Conservation (phyloP, 2,888 invertebrate species). For the Drosophila antonietae region DNA sequence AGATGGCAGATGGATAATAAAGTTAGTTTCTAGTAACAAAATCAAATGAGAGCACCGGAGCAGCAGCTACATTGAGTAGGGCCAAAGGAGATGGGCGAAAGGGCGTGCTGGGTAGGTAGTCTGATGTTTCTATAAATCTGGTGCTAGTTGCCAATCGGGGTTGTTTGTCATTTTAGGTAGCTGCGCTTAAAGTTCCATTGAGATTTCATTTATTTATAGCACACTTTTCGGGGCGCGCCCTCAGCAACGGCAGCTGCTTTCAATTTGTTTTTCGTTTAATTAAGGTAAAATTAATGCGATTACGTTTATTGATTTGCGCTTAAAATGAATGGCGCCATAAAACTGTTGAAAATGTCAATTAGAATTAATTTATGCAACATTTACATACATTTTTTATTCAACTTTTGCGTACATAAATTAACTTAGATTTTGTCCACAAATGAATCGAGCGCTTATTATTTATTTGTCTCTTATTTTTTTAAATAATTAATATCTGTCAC, state of each 20-base stretch:
- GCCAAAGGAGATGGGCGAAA: neutral
- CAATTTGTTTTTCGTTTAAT: constrained; percentile 56
- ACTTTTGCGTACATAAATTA: constrained; percentile 36
- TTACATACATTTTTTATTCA: constrained; percentile 2
- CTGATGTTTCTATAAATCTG: constrained; percentile 21
- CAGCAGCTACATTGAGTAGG: constrained; percentile 5
- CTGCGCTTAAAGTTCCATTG: constrained; percentile 50
- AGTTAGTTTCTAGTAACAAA: constrained; percentile 55
- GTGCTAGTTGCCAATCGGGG: constrained; percentile 33
- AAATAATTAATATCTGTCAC: constrained; percentile 17
- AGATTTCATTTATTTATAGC: constrained; percentile 47
- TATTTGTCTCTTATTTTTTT: constrained; percentile 6
- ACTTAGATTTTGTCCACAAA: constrained; percentile 33
- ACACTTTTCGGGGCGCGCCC: constrained; percentile 31
- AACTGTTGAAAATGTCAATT: constrained; percentile 67
- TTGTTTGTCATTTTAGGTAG: constrained; percentile 41
- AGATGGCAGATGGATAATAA: constrained; percentile 40
- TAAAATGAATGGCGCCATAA: constrained; percentile 48
- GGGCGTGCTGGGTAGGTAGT: neutral
- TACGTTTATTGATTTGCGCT: constrained; percentile 61
- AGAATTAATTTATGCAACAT: constrained; percentile 56
- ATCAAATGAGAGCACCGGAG: constrained; percentile 25
- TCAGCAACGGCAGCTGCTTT: constrained; percentile 43
- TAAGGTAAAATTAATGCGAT: constrained; percentile 63
- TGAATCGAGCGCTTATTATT: constrained; percentile 15